Base-by-base conservation (phyloP, 2,797 vertebrate species). In the Micromesistius poutassou region DNA sequence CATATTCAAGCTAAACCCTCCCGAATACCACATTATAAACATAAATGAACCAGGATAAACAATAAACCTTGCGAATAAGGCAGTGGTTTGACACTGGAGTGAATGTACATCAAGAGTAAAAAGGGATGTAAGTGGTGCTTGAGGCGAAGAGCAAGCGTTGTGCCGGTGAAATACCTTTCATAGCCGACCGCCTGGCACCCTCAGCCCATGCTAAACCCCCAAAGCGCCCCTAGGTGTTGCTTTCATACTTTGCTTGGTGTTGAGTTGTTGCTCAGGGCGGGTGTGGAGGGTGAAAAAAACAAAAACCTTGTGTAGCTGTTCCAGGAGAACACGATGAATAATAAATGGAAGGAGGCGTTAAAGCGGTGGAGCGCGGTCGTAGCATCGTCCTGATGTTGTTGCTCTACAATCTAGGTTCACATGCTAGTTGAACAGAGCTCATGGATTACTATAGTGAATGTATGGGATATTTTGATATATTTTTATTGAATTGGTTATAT, bases 311-410 rank as follows among this genome's bases (percentile, higher is more conserved):
- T 75, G 79, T 78, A 74, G 80, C 77, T 72, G 84, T 87, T 90
- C 87, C 90, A 91, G 91, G 85, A 83, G 81, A 55, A 22, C 46
- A 28, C 36, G 36, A 92, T 93, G 87, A 93, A 93, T 93, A 92
- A 93, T 93, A 78, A 91, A 93, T 90, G 92, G 87, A 85, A 85
- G 83, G 82, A 92, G 91, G 88, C 85, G 83, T 86, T 88, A 88
- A 89, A 93, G 90, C 88, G 89, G 88, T 91, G 87, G 82, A 9
- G 36, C 8, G 5, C 6, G 35, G 35, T 36, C 36, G 36, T 36
- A 36, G 36, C 36, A 36, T 36, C 8, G 85, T 82, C 46, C 81
- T 80, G 83, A 80, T 75, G 22, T 76, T 14, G 81, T 76, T 79
- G 74, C 83, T 89, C 90, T 88, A 84, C 31, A 22, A 28, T 9